Percentiles rank a stretch among this genome's conserved stretches.
phyloP scores from a whole-genome alignment of 2,113 vertebrate species.

The Arvicanthis niloticus region DNA sequence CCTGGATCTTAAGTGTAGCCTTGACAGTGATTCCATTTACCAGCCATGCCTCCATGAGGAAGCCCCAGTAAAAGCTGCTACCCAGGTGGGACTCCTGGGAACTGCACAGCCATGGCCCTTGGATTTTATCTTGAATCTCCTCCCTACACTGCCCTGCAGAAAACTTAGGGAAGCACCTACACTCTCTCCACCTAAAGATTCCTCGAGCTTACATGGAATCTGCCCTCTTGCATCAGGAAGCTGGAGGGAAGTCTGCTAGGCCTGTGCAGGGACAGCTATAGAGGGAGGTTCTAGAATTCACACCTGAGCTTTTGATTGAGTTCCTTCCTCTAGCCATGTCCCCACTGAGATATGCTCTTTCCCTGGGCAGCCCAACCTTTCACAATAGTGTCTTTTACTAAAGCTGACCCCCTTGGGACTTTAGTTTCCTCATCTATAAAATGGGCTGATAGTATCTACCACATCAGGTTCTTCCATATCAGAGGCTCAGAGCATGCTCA shows the following conservation, averaged over 20 bases:
- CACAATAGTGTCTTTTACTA: not conserved
- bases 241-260: not conserved
- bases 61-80: not conserved
- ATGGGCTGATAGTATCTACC: not conserved
- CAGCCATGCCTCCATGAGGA: not conserved
- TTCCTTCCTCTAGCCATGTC: too few relatives aligned
- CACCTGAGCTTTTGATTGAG: not conserved
- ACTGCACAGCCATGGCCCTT: not conserved
- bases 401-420: not conserved
- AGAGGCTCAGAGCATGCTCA: not conserved
- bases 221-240: not conserved
- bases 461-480: not conserved
- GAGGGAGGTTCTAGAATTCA: too few relatives aligned
- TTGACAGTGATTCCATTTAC: too few relatives aligned
- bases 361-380: not conserved
- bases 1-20: not conserved
- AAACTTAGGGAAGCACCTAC: not conserved
- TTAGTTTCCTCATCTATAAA: not conserved
- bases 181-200: not conserved
- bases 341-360: not conserved
- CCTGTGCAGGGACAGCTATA: not conserved
- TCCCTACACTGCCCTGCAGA: not conserved
- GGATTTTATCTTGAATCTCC: not conserved
- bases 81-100: not conserved
- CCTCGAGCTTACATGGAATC: not conserved